Conservation (phyloP, 2,797 vertebrate genomes). For the Apodemus agrarius region DNA sequence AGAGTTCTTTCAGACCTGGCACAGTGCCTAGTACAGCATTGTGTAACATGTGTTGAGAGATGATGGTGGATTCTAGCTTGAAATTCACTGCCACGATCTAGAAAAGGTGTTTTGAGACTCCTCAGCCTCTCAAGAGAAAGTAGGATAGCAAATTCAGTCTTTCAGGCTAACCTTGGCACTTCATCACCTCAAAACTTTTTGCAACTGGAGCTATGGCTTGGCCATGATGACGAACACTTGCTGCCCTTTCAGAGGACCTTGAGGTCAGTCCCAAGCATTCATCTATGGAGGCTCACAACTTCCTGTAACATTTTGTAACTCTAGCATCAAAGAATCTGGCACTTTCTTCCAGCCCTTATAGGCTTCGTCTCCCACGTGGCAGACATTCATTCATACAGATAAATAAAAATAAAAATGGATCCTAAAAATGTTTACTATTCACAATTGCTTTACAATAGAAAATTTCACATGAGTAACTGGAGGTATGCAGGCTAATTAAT, state of each 20-base stretch:
- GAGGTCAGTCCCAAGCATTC: not conserved
- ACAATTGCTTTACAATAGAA: not conserved
- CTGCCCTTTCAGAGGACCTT: not conserved
- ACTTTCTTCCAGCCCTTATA: not conserved
- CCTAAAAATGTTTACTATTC: not conserved
- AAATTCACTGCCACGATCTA: conserved; percentile 5
- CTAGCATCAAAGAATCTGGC: not conserved
- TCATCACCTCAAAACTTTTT: not conserved
- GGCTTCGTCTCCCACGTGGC: not conserved
- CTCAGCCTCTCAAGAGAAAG: not conserved
- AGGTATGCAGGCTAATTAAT: not conserved
- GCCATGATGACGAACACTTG: not conserved
- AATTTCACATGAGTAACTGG: not conserved
- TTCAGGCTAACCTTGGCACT: not conserved
- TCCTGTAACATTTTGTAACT: not conserved
- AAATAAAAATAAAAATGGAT: not conserved
- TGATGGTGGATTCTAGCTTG: not conserved
- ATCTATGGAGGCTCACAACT: not conserved
- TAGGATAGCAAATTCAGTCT: not conserved
- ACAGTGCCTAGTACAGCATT: not conserved
- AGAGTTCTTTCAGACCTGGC: not conserved
- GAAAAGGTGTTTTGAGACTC: not conserved
- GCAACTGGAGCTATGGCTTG: not conserved
- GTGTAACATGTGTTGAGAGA: not conserved
- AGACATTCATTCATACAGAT: not conserved